These are phyloP conservation scores for Dromococcyx pavoninus DNA, from an alignment of 2,797 vertebrate species.

Conservation along the genomic window DNA sequence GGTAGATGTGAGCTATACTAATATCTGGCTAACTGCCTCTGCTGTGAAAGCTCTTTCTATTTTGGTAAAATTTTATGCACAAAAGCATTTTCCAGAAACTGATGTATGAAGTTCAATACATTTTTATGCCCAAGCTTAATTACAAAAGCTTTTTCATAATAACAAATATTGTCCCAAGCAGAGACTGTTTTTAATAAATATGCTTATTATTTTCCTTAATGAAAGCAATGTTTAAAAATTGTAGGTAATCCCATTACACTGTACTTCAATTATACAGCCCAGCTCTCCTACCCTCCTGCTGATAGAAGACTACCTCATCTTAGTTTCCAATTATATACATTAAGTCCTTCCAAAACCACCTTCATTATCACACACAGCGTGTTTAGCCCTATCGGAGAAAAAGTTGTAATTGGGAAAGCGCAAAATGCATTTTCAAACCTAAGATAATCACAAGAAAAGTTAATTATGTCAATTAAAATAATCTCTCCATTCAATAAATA, in stretches of 20 bases:
- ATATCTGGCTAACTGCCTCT: slow-evolving; percentile 49
- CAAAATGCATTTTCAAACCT: slow-evolving; percentile 57
- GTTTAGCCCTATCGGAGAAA: slow-evolving; percentile 54
- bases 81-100: slow-evolving; percentile 52
- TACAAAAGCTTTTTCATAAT: slow-evolving; percentile 64
- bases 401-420: slow-evolving; percentile 53
- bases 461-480: slow-evolving; percentile 77
- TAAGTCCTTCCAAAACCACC: slow-evolving; percentile 60
- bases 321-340: slow-evolving; percentile 71
- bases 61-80: slow-evolving; percentile 44
- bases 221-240: slow-evolving; percentile 64
- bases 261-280: slow-evolving; percentile 61
- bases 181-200: slow-evolving; percentile 62
- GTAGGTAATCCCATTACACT: slow-evolving; percentile 73
- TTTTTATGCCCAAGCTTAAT: slow-evolving; percentile 58
- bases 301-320: slow-evolving; percentile 69
- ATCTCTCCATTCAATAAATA: slow-evolving; percentile 63
- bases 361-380: slow-evolving; percentile 71
- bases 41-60: slow-evolving; percentile 56
- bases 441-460: slow-evolving; percentile 66
- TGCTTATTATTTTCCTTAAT: slow-evolving; percentile 59
- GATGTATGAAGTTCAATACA: slow-evolving; percentile 19
- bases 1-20: slow-evolving; percentile 7
- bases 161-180: slow-evolving; percentile 61
- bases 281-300: slow-evolving; percentile 57